Evolutionary conservation across 2,113 vertebrate genomes (phyloP), one percentile per base, ranked within the genome.

Genomic region (Spea multiplicata): DNA sequence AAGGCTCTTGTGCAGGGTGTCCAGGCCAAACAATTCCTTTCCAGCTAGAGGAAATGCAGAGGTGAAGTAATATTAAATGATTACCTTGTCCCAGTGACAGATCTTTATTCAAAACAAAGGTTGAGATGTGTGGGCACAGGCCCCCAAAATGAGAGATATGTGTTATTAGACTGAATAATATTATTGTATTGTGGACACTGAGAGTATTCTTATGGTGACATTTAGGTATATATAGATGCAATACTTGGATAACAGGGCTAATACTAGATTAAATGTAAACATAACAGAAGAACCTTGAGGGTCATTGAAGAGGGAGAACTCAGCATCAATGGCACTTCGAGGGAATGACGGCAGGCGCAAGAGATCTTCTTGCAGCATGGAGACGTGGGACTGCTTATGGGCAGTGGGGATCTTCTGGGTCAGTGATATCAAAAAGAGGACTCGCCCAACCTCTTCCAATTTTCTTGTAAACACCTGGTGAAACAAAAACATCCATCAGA

Each of bases 381-480:
- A 98, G 5, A 99, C 97, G 0, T 99, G 97, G 44, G 97, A 99
- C 82, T 99, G 97, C 75, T 97, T 98, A 90, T 99, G 97, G 30
- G 94, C 93, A 0, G 93, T 86, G 3, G 97, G 97, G 85, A 99
- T 98, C 88, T 94, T 95, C 84, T 99, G 97, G 0, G 97, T 99
- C 46, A 99, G 91, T 0, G 97, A 97, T 85, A 98, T 98, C 78
- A 99, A 95, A 88, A 99, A 99, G 57, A 99, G 84, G 62, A 99
- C 97, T 0, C 97, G 86, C 0, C 97, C 97, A 0, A 99, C 96
- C 83, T 99, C 97, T 85, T 99, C 97, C 65, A 99, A 87, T 86
- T 99, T 99, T 73, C 96, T 91, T 0, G 96, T 97, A 84, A 99
- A 99, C 82, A 99, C 97, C 97, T 99, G 44, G 3, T n/a, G 47